Evolutionary conservation across 1,140 invertebrate genomes (phyloP).

Genomic region (Trialeurodes vaporariorum): DNA sequence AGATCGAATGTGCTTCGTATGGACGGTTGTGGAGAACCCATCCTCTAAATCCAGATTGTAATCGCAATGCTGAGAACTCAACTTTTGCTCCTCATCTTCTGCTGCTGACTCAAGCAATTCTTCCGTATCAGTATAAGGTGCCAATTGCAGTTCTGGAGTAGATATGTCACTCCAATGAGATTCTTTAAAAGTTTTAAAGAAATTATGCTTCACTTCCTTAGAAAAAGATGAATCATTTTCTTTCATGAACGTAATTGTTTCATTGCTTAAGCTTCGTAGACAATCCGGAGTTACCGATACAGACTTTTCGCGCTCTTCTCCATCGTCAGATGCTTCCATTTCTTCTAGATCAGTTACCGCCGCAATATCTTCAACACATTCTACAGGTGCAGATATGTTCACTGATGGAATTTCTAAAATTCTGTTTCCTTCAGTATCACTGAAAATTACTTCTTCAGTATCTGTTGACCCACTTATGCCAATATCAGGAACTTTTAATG

Average conservation of each 20-base stretch:
- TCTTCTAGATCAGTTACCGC: slow-evolving; percentile 28
- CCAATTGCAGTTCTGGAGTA: slow-evolving; percentile 18
- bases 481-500: background rate
- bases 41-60: slow-evolving; percentile 23
- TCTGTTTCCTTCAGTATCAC: slow-evolving; percentile 30
- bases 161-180: slow-evolving; percentile 1
- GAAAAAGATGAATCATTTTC: slow-evolving; percentile 28
- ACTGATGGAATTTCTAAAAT: background rate
- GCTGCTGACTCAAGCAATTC: slow-evolving; percentile 26
- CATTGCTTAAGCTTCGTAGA: slow-evolving; percentile 23
- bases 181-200: slow-evolving; percentile 9
- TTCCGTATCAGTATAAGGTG: slow-evolving; percentile 39
- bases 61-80: slow-evolving; percentile 31
- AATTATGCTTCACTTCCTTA: slow-evolving; percentile 17
- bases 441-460: slow-evolving; percentile 40
- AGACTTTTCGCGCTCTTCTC: slow-evolving; percentile 24
- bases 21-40: slow-evolving; percentile 31
- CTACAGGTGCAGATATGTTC: background rate
- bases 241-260: slow-evolving; percentile 23
- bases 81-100: slow-evolving; percentile 14
- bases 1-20: slow-evolving; percentile 32
- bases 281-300: slow-evolving; percentile 25
- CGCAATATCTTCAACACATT: background rate
- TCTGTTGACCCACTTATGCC: slow-evolving; percentile 33
- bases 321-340: slow-evolving; percentile 28